Evolutionary conservation across 2,888 invertebrate genomes (phyloP), one percentile per base, ranked within the genome.

Genomic region (Merodon equestris): DNA sequence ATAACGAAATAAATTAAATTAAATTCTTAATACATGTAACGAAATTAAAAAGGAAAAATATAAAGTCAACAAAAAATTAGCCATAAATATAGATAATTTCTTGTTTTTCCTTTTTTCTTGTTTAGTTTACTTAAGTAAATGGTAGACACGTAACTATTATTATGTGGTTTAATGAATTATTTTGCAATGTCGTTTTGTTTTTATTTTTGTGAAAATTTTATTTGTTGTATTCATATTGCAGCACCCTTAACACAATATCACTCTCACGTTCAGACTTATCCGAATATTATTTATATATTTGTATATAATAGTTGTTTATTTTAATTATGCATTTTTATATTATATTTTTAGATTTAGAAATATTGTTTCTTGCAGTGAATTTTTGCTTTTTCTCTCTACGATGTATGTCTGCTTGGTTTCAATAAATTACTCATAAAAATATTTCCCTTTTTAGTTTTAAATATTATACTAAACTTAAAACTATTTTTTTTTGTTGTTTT

Each of bases 251-350:
- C 87, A 87, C 88, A 86, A 72, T 85, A 87, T 88, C 87, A 88
- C 87, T 88, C 88, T 86, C 87, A 84, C 88, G 83, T 86, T 87
- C 87, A 87, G 87, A 88, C 87, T 87, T 88, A 87, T 88, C 87
- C 87, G 88, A 88, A 86, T 84, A 66, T 82, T 56, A 42, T 71
- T 44, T 67, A 19, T 64, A 38, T 36, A 50, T 36, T 36, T 47
- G 54, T 53, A 27, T 36, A 56, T 51, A 9, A 40, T 44, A 50
- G 48, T 60, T 66, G 5, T 72, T 45, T 74, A 45, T 17, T 12
- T 36, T 58, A 48, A 60, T 56, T 44, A 44, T 40, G 17, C 27
- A n/a, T 50, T 53, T 48, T 57, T 57, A 38, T n/a, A n/a, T n/a
- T n/a, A n/a, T 27, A 7, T 2, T 27, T 64, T 47, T 58, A 36